Percentiles rank a stretch among this genome's conserved stretches.
Conservation (phyloP, 2,797 vertebrate species). For the Danionella dracula region DNA sequence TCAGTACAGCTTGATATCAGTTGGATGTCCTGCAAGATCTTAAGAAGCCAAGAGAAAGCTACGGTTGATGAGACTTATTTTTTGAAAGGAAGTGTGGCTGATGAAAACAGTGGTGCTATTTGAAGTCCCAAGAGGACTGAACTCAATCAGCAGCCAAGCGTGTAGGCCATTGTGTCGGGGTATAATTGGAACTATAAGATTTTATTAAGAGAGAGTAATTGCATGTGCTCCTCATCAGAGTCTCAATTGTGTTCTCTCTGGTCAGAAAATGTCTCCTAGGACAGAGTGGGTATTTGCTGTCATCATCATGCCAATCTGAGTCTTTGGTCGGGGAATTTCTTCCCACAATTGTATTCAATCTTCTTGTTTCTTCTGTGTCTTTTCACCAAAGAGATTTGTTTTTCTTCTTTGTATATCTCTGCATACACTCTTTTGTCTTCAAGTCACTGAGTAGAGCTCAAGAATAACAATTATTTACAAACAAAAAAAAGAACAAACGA, state of each 20-base stretch:
- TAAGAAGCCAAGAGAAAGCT: slow-evolving; percentile 23
- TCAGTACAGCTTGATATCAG: slow-evolving; percentile 51
- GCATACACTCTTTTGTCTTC: neutral
- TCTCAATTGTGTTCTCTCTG: slow-evolving; percentile 67
- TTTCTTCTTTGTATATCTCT: neutral
- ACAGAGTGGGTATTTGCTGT: slow-evolving; percentile 68
- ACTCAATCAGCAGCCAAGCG: slow-evolving; percentile 73
- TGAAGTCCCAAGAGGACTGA: slow-evolving; percentile 62
- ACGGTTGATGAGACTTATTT: slow-evolving; percentile 4
- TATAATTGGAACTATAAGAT: slow-evolving; percentile 78
- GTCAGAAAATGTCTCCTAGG: slow-evolving; percentile 61
- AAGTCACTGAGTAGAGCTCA: neutral
- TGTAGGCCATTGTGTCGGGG: slow-evolving; percentile 65
- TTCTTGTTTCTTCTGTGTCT: neutral
- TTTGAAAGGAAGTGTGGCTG: slow-evolving; percentile 30
- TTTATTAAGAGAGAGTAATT: slow-evolving; percentile 80
- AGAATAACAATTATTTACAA: neutral
- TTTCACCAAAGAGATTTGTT: neutral
- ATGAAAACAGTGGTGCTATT: slow-evolving; percentile 53
- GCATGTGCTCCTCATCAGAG: slow-evolving; percentile 73
- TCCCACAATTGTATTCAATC: slow-evolving; percentile 54
- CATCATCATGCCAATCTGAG: slow-evolving; percentile 49
- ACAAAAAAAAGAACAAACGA: neutral
- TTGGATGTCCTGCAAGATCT: slow-evolving; percentile 47
- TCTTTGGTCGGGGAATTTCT: neutral